Conservation (phyloP, 2,797 vertebrate genomes). For the Zonotrichia albicollis region DNA sequence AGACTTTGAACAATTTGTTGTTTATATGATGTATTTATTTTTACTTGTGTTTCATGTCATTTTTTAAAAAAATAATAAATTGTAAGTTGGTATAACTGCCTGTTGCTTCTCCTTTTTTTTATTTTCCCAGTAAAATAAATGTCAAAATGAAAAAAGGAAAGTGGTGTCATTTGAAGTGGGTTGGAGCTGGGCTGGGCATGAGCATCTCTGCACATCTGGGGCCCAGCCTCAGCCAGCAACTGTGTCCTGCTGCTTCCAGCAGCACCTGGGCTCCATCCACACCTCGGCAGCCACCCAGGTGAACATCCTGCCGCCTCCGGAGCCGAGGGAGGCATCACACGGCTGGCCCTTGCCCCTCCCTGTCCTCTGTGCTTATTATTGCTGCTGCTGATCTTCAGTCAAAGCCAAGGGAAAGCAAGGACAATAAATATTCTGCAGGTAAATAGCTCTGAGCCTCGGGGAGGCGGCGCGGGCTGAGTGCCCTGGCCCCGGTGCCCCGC, state of each 20-base stretch:
- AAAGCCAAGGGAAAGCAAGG: neutral
- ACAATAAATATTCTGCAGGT: constrained; percentile 28
- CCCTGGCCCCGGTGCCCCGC: neutral
- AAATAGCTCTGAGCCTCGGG: neutral
- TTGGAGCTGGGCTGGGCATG: neutral
- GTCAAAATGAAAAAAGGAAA: constrained; percentile 19
- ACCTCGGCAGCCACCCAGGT: rapidly evolving
- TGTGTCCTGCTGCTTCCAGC: neutral
- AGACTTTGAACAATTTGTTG: constrained; percentile 82
- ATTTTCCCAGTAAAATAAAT: constrained; percentile 61
- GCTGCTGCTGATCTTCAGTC: neutral
- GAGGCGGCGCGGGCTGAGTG: neutral
- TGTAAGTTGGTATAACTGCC: constrained; percentile 83
- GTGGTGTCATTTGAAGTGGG: constrained; percentile 3
- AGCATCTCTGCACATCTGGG: neutral
- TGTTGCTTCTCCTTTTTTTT: constrained; percentile 64
- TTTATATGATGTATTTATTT: constrained; percentile 88
- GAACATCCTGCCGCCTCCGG: neutral
- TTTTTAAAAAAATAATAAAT: constrained; percentile 80
- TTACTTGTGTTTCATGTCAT: constrained; percentile 87
- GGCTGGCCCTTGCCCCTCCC: neutral
- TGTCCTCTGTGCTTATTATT: neutral
- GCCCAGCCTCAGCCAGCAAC: neutral
- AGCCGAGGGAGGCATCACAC: rapidly evolving
- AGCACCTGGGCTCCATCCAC: neutral